phyloP scores from a whole-genome alignment of 2,113 vertebrate genomes.

The Toxostoma redivivum region DNA sequence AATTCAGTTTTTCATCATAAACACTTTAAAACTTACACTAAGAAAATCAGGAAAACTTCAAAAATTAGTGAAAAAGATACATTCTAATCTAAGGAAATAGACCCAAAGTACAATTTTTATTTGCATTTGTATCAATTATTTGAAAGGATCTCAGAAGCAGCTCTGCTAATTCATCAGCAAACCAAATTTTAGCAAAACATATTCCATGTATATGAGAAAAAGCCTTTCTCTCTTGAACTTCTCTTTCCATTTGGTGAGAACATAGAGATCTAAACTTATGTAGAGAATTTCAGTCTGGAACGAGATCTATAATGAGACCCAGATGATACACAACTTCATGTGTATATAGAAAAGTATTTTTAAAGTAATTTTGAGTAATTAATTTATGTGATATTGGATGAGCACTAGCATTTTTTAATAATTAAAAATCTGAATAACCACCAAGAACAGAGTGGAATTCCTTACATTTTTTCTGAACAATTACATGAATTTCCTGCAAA shows the following conservation, averaged over 20 bases:
- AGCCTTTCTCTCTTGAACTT: not conserved
- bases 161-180: not conserved
- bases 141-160: not conserved
- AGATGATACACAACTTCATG: not conserved
- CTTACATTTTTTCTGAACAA: not conserved
- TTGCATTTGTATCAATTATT: not conserved
- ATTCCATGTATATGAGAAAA: not conserved
- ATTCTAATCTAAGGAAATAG: not conserved
- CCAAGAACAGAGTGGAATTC: not conserved
- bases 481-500: not conserved
- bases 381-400: not conserved
- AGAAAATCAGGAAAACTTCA: not conserved
- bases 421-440: not conserved
- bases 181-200: not conserved
- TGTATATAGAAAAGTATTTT: not conserved
- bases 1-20: not conserved
- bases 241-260: not conserved
- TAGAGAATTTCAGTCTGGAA: not conserved
- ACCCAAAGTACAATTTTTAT: not conserved
- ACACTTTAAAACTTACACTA: not conserved
- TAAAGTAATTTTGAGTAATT: not conserved
- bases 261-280: accelerated
- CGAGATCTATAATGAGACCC: not conserved
- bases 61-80: not conserved
- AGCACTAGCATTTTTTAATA: not conserved